These are phyloP conservation scores for Acronicta aceris DNA, from an alignment of 2,888 invertebrate species.

Conservation along the genomic window DNA sequence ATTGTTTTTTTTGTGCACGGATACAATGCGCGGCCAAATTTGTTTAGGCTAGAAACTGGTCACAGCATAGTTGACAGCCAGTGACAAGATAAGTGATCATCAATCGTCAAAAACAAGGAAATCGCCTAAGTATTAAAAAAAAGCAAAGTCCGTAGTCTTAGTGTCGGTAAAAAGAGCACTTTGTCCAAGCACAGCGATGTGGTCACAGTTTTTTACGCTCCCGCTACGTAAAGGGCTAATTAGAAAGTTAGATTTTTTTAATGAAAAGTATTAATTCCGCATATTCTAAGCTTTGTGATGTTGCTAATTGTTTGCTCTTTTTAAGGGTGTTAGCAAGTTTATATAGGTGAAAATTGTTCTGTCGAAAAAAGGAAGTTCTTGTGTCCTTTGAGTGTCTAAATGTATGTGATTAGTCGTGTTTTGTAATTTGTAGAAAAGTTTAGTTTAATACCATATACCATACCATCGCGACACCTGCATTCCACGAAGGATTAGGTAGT, in stretches of 20 bases:
- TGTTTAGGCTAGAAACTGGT: no score
- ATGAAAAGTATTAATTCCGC: conserved; percentile 63
- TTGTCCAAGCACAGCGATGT: conserved; percentile 64
- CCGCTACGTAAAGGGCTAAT: conserved; percentile 71
- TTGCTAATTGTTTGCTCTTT: conserved; percentile 49
- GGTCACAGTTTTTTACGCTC: conserved; percentile 66
- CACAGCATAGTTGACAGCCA: no score
- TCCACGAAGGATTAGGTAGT: no score
- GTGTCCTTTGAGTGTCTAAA: conserved; percentile 19
- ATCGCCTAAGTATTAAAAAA: no score
- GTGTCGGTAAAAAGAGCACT: conserved; percentile 58
- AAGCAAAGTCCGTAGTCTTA: conserved; percentile 46
- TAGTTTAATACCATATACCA: neutral
- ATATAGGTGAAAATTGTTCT: conserved; percentile 29
- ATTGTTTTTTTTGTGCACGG: no score
- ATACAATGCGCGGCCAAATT: no score
- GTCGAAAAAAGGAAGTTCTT: conserved; percentile 16
- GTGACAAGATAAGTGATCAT: neutral
- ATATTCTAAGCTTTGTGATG: conserved; percentile 56
- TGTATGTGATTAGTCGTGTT: conserved; percentile 31
- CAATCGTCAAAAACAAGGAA: neutral
- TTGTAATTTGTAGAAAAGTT: conserved; percentile 14
- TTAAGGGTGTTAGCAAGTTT: conserved; percentile 53
- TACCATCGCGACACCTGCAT: no score
- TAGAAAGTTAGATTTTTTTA: conserved; percentile 76